Percentiles rank a stretch among this genome's conserved stretches.
phyloP scores from a whole-genome alignment of 2,797 vertebrate species.

The Potorous gilbertii region DNA sequence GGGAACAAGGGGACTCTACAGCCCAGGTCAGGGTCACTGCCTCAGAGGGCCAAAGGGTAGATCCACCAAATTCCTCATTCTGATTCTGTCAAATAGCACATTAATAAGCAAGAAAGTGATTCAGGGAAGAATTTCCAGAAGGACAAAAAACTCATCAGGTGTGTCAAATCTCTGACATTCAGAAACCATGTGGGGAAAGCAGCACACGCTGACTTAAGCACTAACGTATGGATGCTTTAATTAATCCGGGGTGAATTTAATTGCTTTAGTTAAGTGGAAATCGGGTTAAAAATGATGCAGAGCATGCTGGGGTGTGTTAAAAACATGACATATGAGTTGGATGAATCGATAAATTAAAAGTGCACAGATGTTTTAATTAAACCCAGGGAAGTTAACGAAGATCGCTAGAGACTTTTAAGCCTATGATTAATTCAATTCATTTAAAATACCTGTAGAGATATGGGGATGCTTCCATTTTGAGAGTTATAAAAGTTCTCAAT shows the following conservation, averaged over 20 bases:
- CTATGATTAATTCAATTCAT: slow-evolving; percentile 92
- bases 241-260: slow-evolving; percentile 92
- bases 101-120: slow-evolving; percentile 79
- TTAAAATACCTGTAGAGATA: slow-evolving; percentile 91
- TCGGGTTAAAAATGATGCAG: slow-evolving; percentile 90
- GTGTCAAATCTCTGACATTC: slow-evolving; percentile 90
- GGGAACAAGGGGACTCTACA: slow-evolving; percentile 4
- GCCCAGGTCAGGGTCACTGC: not conserved
- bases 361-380: slow-evolving; percentile 93
- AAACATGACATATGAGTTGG: slow-evolving; percentile 91
- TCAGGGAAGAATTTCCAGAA: slow-evolving; percentile 84
- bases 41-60: slow-evolving; percentile 18
- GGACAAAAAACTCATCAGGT: slow-evolving; percentile 90
- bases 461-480: slow-evolving; percentile 84
- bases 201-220: slow-evolving; percentile 88
- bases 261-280: slow-evolving; percentile 92
- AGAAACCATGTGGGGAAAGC: slow-evolving; percentile 87
- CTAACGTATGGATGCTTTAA: slow-evolving; percentile 89
- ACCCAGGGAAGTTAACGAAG: slow-evolving; percentile 89
- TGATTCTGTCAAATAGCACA: slow-evolving; percentile 73
- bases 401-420: slow-evolving; percentile 89
- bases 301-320: slow-evolving; percentile 90
- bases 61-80: slow-evolving; percentile 46
- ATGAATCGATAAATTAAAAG: slow-evolving; percentile 92
- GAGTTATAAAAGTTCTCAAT: slow-evolving; percentile 86